Evolutionary conservation across 2,888 invertebrate genomes (phyloP), one percentile per base, ranked within the genome.

Genomic region (Ennomos erosarius): DNA sequence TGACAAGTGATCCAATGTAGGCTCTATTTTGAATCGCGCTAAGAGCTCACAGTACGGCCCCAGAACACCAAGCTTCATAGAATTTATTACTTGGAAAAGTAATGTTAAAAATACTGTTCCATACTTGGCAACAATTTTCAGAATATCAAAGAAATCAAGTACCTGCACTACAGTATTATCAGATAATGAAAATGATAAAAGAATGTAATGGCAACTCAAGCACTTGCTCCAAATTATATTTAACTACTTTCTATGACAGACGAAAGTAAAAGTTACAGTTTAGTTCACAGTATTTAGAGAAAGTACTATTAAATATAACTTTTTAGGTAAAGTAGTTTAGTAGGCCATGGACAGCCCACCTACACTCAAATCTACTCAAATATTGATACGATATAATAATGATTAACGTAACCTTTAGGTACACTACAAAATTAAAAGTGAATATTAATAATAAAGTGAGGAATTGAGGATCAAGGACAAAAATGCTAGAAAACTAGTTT

Each of bases 401-500:
- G n/a, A n/a, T n/a, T n/a, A 51, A 55, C 55, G 50, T 62, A 57
- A 49, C 53, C 26, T 54, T 50, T 13, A 12, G 6, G 26, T 60
- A 44, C n/a, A 11, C 16, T 9, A 59, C 40, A 33, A 54, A 59
- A 62, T 47, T 48, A 61, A 58, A 64, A 50, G 48, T 63, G 52
- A 65, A 62, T 73, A 80, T 74, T 78, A 75, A 69, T 16, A 76
- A 77, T 82, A 76, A 73, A 59, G 68, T 70, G 73, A 75, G 53
- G 63, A 73, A 58, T 67, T 70, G 73, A 75, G 52, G 63, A 71
- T 74, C 84, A 87, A 85, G 84, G 85, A 82, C 85, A 65, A 59
- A 64, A 65, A 64, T 69, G 77, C 74, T 75, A 74, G 80, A 74
- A 81, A 85, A 86, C 86, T 79, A 67, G 86, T 87, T 85, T 81